Evolutionary conservation across 2,888 invertebrate species (phyloP).

Genomic region (Bruchidius siliquastri): DNA sequence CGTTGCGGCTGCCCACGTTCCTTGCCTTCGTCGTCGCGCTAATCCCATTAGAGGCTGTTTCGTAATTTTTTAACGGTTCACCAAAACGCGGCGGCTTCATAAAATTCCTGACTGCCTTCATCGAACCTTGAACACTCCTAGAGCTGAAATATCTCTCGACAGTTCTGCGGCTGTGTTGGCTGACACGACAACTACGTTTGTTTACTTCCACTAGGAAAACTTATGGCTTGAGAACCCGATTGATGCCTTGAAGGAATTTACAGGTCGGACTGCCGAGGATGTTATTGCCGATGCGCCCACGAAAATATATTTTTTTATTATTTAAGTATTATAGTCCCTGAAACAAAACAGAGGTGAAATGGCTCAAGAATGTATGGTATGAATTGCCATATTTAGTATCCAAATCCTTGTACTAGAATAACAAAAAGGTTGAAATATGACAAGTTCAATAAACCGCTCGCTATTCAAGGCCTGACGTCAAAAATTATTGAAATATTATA

Average conservation of each 20-base stretch:
- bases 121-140: conserved; percentile 17
- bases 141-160: conserved; percentile 7
- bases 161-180: conserved; percentile 11
- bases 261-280: neutral
- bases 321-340: neutral
- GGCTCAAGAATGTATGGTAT: neutral
- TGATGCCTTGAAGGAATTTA: neutral
- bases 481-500: too few relatives aligned
- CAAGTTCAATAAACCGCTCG: too few relatives aligned
- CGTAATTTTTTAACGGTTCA: conserved; percentile 17
- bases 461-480: too few relatives aligned
- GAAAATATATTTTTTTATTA: neutral
- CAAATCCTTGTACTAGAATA: too few relatives aligned
- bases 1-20: neutral
- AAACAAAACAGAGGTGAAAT: neutral
- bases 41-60: conserved; percentile 13
- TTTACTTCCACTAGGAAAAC: conserved; percentile 17
- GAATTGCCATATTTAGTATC: too few relatives aligned
- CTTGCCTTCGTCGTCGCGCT: conserved; percentile 3
- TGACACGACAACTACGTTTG: conserved; percentile 6
- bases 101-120: conserved; percentile 17
- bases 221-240: conserved; percentile 9
- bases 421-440: too few relatives aligned
- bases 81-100: conserved; percentile 12
- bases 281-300: neutral